Evolutionary conservation across 2,888 invertebrate species (phyloP), one percentile per base, ranked within the genome.

Genomic region (Heliconius hortense): DNA sequence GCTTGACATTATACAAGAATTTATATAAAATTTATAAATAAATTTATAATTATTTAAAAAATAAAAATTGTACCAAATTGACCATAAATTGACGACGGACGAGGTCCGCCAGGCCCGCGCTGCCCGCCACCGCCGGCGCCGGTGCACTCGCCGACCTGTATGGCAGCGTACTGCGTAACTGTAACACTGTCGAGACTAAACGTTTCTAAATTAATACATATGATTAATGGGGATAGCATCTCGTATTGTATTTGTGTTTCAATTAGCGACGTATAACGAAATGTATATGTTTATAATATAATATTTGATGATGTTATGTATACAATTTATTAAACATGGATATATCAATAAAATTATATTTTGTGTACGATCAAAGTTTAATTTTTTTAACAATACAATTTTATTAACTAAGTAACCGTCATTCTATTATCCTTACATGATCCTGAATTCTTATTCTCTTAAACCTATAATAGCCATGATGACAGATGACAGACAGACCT

Each of bases 281-380:
- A 93, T 92, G 92, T 93, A 93, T 93, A 94, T 94, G 93, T 94
- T 93, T 93, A 90, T 93, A 93, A 94, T 93, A 93, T 93, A 93
- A 93, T 93, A 93, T 93, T 93, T 93, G 93, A 93, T 92, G 93
- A 93, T 93, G 93, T 93, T 94, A 94, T 93, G 92, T 94, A 94
- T 94, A 94, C 93, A 94, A 93, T 94, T 93, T 94, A 94, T 94
- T 94, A 94, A 94, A 94, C 93, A 93, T 94, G 92, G 88, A 93
- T 93, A 93, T 93, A 94, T 93, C 93, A 94, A 94, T 94, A 94
- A 94, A 94, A 94, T 93, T 94, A 94, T 94, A 94, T 94, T 94
- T 94, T 94, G 94, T 94, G 94, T 94, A 94, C 86, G 88, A 90
- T 84, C 82, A 89, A 90, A 87, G 84, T 92, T 93, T 91, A 88